Percentiles rank a stretch among this genome's conserved stretches.
Conservation (phyloP, 1,140 invertebrate genomes). For the Drosophila jambulina region DNA sequence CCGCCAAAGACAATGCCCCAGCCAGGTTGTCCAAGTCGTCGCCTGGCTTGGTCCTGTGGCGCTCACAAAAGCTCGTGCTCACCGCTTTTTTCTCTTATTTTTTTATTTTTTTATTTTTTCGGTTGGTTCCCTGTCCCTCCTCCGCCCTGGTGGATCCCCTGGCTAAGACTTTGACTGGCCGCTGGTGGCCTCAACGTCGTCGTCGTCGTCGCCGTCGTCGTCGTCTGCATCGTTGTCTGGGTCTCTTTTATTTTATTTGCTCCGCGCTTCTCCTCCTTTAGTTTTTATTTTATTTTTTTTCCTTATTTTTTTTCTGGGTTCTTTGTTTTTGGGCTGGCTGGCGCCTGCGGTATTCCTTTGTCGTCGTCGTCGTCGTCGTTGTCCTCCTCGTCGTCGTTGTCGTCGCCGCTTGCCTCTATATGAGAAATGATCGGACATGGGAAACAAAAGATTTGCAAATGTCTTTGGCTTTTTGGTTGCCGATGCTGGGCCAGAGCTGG, state of each 20-base stretch:
- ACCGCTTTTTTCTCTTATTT: background rate
- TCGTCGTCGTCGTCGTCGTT: slow-evolving; percentile 52
- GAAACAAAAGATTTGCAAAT: slow-evolving; percentile 85
- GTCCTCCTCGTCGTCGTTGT: slow-evolving; percentile 14
- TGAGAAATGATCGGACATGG: slow-evolving; percentile 84
- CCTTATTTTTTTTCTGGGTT: slow-evolving; percentile 15
- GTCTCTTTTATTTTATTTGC: slow-evolving; percentile 39
- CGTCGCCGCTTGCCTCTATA: slow-evolving; percentile 64
- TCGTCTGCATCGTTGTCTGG: slow-evolving; percentile 56
- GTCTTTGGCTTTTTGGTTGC: slow-evolving; percentile 81
- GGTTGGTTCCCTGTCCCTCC: background rate
- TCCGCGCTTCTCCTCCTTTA: slow-evolving; percentile 26
- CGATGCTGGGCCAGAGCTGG: slow-evolving; percentile 33
- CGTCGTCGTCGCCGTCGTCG: slow-evolving; percentile 42
- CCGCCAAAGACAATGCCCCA: slow-evolving; percentile 65
- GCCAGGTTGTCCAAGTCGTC: slow-evolving; percentile 23
- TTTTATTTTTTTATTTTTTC: background rate
- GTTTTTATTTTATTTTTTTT: slow-evolving; percentile 24
- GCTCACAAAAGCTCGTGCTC: slow-evolving; percentile 69
- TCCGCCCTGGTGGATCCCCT: slow-evolving; percentile 1
- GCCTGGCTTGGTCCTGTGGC: slow-evolving; percentile 45
- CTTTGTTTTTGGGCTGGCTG: slow-evolving; percentile 75
- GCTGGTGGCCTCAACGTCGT: slow-evolving; percentile 51
- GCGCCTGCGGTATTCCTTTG: slow-evolving; percentile 85
- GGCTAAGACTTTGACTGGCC: slow-evolving; percentile 34